Evolutionary conservation across 1,140 invertebrate genomes (phyloP), one percentile per base, ranked within the genome.

Genomic region (Cotesia chilonis): DNA sequence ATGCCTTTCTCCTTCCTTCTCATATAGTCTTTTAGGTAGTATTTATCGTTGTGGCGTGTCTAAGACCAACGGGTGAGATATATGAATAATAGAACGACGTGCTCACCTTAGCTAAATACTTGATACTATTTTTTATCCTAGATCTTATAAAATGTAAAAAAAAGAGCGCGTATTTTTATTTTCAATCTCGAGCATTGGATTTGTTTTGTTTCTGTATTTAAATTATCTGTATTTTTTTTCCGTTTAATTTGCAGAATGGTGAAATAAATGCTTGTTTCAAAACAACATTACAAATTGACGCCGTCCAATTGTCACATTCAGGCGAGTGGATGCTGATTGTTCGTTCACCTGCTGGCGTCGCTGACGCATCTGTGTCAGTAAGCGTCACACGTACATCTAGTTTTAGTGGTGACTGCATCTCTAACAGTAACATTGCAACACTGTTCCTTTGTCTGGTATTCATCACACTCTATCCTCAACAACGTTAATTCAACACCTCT

Each of bases 241-340:
- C 7, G 74, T 70, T 68, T 80, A 36, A 78, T 60, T 88, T 85
- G 4, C 84, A 90, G 89, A 82, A 85, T 64, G 85, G 84, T 10
- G 85, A 86, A 63, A 86, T 85, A 7, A 78, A 85, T 20, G 80
- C 88, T 54, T 90, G 90, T 81, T 89, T 88, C 78, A 82, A 85
- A 74, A 87, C 88, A 54, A 83, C 84, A 20, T 79, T 90, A 74
- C 88, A 84, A 54, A 88, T 90, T 74, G 81, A 86, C 70, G 82
- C 83, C 54, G 87, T 90, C 37, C 84, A 86, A 74, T 83, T 82
- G 74, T 87, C 87, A n/a, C 88, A 90, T 80, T 84, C 83, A 4
- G 89, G 90, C n/a, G 89, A 90, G 81, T 88, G 89, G 81, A 76
- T 89, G 74, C 83, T 91, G 72, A 76, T 90, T 71, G 89, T 90